Conservation (phyloP, 53 echinoderm and acorn worm genomes). For the Antedon mediterranea region DNA sequence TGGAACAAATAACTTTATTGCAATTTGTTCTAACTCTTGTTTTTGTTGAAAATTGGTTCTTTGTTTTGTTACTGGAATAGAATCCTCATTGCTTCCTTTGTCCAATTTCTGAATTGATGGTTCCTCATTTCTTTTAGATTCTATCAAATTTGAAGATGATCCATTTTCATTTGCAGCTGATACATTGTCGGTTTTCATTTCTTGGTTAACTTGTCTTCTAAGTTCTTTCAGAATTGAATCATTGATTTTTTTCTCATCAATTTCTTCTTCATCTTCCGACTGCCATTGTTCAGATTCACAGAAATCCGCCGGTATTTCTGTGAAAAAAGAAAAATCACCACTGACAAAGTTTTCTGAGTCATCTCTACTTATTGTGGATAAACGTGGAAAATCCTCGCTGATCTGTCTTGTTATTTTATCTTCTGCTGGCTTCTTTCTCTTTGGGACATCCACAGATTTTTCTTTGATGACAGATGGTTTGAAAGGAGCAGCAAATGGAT, state of each 20-base stretch:
- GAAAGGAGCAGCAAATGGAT: conserved; percentile 59
- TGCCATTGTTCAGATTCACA: conserved; percentile 15
- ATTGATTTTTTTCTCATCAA: conserved; percentile 33
- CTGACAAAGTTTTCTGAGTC: neutral
- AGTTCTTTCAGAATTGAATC: conserved; percentile 79
- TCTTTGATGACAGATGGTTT: conserved; percentile 8
- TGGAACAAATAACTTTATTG: neutral
- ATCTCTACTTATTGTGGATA: neutral
- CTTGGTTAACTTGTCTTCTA: conserved; percentile 49
- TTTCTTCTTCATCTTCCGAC: conserved; percentile 65
- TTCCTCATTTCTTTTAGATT: neutral
- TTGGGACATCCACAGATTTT: neutral
- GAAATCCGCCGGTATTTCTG: neutral
- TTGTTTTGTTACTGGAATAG: too few species aligned
- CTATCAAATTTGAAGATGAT: neutral
- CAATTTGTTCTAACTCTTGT: neutral
- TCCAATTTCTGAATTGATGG: neutral
- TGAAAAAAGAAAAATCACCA: neutral
- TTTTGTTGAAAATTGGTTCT: neutral
- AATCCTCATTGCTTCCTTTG: too few species aligned
- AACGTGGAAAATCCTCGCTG: conserved; percentile 63
- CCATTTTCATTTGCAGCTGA: neutral
- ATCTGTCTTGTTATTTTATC: conserved; percentile 21
- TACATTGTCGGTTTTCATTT: conserved; percentile 4
- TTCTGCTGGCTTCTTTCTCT: neutral